phyloP scores from a whole-genome alignment of 2,888 invertebrate species.

The Hoplodrina blanda region DNA sequence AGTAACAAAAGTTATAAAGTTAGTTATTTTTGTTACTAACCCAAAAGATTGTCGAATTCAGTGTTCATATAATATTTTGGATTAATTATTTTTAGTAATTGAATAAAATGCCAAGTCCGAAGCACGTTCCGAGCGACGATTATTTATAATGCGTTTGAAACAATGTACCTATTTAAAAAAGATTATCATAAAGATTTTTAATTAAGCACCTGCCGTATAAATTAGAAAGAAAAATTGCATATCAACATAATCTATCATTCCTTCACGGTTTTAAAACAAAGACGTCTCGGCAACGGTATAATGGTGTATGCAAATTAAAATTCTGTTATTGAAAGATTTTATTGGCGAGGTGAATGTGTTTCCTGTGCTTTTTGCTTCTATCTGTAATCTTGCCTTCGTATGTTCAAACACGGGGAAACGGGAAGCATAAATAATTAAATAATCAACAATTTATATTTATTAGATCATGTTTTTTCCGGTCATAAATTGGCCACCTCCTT shows the following conservation, averaged over 20 bases:
- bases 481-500: background rate
- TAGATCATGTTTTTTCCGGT: background rate
- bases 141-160: background rate
- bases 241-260: slow-evolving; percentile 37
- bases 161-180: background rate
- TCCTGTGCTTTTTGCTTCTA: slow-evolving; percentile 56
- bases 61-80: no score
- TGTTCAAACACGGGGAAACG: slow-evolving; percentile 14
- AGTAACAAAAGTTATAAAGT: no score
- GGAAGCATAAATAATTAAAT: slow-evolving; percentile 20
- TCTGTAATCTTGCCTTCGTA: slow-evolving; percentile 53
- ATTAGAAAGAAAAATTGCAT: slow-evolving; percentile 33
- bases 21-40: no score
- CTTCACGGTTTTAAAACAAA: slow-evolving; percentile 57
- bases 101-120: no score
- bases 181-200: slow-evolving; percentile 9
- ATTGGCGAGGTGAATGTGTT: slow-evolving; percentile 62
- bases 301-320: slow-evolving; percentile 61
- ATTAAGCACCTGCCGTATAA: slow-evolving; percentile 10
- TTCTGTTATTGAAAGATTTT: slow-evolving; percentile 60
- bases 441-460: background rate
- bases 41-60: no score
- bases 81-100: no score
- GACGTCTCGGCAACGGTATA: slow-evolving; percentile 56
- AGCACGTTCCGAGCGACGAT: background rate